phyloP scores from a whole-genome alignment of 2,888 invertebrate species.

The Cephus runcator region DNA sequence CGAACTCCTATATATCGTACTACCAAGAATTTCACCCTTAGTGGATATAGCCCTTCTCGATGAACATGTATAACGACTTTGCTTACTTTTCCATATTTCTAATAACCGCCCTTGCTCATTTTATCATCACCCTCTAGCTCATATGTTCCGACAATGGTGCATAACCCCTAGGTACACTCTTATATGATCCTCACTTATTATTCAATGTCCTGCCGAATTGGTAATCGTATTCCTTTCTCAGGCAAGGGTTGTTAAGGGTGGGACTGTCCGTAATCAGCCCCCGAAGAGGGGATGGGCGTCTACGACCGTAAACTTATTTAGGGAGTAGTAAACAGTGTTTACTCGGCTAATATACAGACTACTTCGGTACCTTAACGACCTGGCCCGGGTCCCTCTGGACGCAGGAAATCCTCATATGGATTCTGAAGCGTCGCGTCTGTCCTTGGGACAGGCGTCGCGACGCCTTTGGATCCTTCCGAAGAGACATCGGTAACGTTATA shows the following conservation, averaged over 20 bases:
- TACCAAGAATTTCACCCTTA: neutral
- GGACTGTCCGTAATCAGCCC: neutral
- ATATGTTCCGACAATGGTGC: neutral
- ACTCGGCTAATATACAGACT: constrained; percentile 46
- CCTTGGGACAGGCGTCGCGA: neutral
- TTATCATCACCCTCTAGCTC: neutral
- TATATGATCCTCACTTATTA: neutral
- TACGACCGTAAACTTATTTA: constrained; percentile 48
- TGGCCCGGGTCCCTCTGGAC: constrained; percentile 13
- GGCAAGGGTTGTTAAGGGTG: neutral
- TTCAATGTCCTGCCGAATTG: neutral
- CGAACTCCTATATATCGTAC: neutral
- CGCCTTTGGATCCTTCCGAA: neutral
- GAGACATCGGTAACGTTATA: constrained; percentile 3
- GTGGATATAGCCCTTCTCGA: neutral
- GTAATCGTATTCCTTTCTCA: neutral
- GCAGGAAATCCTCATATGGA: constrained; percentile 28
- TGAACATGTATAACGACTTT: neutral
- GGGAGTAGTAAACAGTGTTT: constrained; percentile 53
- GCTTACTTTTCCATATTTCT: neutral
- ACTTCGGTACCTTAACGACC: constrained; percentile 48
- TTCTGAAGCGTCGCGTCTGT: constrained; percentile 35
- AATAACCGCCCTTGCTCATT: neutral
- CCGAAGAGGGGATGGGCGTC: neutral
- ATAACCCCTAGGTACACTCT: neutral